Evolutionary conservation across 2,888 invertebrate genomes (phyloP), one percentile per base, ranked within the genome.

Genomic region (Neoascia interrupta): DNA sequence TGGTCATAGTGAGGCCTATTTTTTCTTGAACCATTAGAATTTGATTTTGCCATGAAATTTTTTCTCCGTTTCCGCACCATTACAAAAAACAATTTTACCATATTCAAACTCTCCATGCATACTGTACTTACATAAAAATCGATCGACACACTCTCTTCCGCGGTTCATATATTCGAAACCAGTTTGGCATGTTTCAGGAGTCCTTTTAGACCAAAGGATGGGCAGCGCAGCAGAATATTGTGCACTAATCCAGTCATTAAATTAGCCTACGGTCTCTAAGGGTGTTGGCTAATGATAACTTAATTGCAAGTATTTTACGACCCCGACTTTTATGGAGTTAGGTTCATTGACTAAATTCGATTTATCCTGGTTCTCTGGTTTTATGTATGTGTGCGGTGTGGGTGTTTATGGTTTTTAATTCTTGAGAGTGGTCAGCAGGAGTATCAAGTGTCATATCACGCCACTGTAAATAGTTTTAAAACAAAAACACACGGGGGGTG

Each of bases 361-460:
- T 76, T 76, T 72, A 76, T 70, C 31, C 51, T 31, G 8, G 31
- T 31, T n/a, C 10, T n/a, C 8, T 26, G 26, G 26, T 21, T 34
- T 13, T 28, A 15, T 13, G 21, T 23, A 13, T 26, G 5, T n/a
- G 6, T 13, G n/a, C 18, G n/a, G 16, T 13, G 15, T 18, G n/a
- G 8, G 4, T 18, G 1, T 8, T 8, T 39, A 11, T 28, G 28
- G 45, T 26, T 26, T 41, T 75, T 76, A 64, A 41, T 34, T 76
- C 53, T 66, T 72, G 76, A 47, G 72, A 60, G 70, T 54, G 64
- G 58, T 60, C 58, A 63, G 54, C 45, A 31, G 39, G 18, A 18
- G 36, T 47, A 19, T 39, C 2, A 11, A 18, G 31, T 61, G 13
- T n/a, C 18, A n/a, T 5, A 31, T n/a, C 19, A 8, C 18, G 26